Percentiles rank a stretch among this genome's conserved stretches.
phyloP scores from a whole-genome alignment of 2,888 invertebrate genomes.

The Cordilura impudica region DNA sequence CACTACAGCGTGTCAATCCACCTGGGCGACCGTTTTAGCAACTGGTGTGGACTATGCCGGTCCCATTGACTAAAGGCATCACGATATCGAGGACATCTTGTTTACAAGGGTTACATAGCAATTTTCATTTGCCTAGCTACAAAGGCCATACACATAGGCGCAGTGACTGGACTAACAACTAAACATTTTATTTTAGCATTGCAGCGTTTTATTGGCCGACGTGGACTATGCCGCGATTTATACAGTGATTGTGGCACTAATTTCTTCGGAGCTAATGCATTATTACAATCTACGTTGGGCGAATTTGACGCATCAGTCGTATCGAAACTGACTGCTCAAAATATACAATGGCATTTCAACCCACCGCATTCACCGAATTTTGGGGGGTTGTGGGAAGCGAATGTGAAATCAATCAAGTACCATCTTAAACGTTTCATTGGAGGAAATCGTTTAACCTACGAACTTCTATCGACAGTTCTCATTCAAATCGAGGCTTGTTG shows the following conservation, averaged over 20 bases:
- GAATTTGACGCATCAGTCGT: too few relatives aligned
- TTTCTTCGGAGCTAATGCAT: too few relatives aligned
- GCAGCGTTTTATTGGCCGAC: constrained; percentile 36
- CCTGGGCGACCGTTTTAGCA: constrained; percentile 34
- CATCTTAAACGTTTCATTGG: constrained; percentile 29
- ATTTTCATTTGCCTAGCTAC: constrained; percentile 49
- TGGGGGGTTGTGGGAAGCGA: constrained; percentile 37
- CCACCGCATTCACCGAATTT: constrained; percentile 33
- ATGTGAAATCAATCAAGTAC: too few relatives aligned
- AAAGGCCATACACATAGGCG: constrained; percentile 49
- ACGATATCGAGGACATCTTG: constrained; percentile 27
- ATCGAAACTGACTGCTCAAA: neutral
- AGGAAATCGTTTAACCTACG: constrained; percentile 24
- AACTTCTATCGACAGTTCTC: constrained; percentile 33
- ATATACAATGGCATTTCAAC: constrained; percentile 44
- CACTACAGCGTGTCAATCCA: constrained; percentile 29
- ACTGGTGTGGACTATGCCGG: constrained; percentile 48
- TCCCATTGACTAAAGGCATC: constrained; percentile 38
- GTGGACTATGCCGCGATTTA: constrained; percentile 32
- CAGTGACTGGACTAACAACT: constrained; percentile 39
- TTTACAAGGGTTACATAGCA: constrained; percentile 50
- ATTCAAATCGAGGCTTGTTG: constrained; percentile 36
- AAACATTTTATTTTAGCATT: constrained; percentile 34
- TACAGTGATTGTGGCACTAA: too few relatives aligned
- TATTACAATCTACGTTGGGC: too few relatives aligned